Conservation (phyloP, 2,113 vertebrate species). For the Xiphophorus couchianus region DNA sequence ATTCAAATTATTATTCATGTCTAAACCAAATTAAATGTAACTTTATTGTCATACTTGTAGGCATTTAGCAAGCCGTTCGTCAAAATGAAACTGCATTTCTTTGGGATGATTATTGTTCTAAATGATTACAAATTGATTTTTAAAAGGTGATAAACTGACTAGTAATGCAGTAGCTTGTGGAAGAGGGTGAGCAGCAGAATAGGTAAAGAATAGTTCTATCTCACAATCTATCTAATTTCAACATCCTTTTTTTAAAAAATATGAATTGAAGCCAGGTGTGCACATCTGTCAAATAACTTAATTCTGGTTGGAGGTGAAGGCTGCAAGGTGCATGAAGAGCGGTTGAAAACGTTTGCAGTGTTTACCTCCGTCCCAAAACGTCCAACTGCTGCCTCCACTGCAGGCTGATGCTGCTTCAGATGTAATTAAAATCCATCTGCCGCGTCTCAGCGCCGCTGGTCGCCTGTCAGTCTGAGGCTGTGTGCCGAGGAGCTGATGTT, state of each 20-base stretch:
- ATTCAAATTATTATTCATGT: background rate
- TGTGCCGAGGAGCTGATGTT: background rate
- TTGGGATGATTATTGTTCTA: too few species aligned
- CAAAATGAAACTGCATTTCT: too few species aligned
- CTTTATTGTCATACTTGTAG: background rate
- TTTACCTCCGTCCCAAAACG: constrained; percentile 29
- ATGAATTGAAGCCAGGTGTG: background rate
- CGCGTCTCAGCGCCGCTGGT: background rate
- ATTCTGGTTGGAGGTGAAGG: background rate
- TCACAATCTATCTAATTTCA: too few species aligned
- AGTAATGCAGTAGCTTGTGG: too few species aligned
- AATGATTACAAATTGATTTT: too few species aligned
- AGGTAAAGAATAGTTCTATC: too few species aligned
- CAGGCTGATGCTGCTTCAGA: constrained; percentile 21
- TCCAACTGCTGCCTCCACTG: constrained; percentile 34
- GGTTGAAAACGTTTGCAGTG: constrained; percentile 23
- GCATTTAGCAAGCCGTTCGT: too few species aligned
- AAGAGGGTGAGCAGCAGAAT: too few species aligned
- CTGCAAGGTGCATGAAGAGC: constrained; percentile 24
- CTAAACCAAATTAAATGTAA: background rate
- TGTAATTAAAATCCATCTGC: constrained; percentile 46
- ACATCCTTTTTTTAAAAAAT: too few species aligned
- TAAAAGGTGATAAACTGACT: too few species aligned
- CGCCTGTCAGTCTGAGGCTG: constrained; percentile 21
- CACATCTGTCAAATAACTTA: background rate